phyloP scores from a whole-genome alignment of 2,797 vertebrate species.

The Limnodromus scolopaceus region DNA sequence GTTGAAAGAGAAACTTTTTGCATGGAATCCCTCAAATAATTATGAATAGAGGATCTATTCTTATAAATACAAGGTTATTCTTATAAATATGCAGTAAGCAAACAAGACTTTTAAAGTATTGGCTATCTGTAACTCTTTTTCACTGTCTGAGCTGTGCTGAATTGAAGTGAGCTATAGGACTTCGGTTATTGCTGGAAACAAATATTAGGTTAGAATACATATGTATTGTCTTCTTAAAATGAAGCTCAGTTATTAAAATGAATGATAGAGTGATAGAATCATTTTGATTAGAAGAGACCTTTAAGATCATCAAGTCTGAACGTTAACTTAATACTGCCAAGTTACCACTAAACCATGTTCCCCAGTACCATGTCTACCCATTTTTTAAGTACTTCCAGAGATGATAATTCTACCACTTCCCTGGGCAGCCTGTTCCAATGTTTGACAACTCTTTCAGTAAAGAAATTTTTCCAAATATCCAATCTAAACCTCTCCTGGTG shows the following conservation, averaged over 20 bases:
- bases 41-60: neutral
- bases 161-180: neutral
- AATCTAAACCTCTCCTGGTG: neutral
- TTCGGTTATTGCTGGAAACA: neutral
- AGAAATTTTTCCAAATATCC: neutral
- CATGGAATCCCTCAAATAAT: neutral
- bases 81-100: neutral
- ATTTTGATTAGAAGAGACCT: neutral
- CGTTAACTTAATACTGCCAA: neutral
- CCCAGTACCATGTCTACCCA: neutral
- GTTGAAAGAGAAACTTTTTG: neutral
- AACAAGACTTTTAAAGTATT: neutral
- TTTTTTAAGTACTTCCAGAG: neutral
- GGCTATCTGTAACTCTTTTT: neutral
- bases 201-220: neutral
- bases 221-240: neutral
- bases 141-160: neutral
- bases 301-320: neutral
- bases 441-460: neutral
- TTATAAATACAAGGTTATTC: neutral
- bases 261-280: neutral
- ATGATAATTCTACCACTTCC: neutral
- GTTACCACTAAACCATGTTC: neutral
- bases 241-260: neutral
- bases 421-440: neutral